These are phyloP conservation scores for human (Homo sapiens) DNA, from an alignment of 2,113 vertebrate genomes.

Conservation along the genomic window GRCh38 chr17:7471001-7471500, in stretches of 20 bases:
- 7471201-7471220: too few relatives aligned
- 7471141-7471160: not conserved
- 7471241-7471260: too few relatives aligned
- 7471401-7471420: not conserved
- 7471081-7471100: not conserved
- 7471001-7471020: not conserved
- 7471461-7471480: not conserved
- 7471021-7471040: not conserved
- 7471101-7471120: not conserved
- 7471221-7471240: too few relatives aligned
- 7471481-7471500: not conserved
- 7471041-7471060: not conserved
- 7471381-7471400: too few relatives aligned
- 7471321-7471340: too few relatives aligned
- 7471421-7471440: not conserved
- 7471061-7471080: not conserved
- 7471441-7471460: not conserved
- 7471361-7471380: too few relatives aligned
- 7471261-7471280: too few relatives aligned
- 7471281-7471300: too few relatives aligned
- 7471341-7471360: too few relatives aligned
- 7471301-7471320: too few relatives aligned
- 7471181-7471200: not conserved
- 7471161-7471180: not conserved
- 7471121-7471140: not conserved